Conservation (phyloP, 1,140 invertebrate genomes). For the Diorhabda elongata region DNA sequence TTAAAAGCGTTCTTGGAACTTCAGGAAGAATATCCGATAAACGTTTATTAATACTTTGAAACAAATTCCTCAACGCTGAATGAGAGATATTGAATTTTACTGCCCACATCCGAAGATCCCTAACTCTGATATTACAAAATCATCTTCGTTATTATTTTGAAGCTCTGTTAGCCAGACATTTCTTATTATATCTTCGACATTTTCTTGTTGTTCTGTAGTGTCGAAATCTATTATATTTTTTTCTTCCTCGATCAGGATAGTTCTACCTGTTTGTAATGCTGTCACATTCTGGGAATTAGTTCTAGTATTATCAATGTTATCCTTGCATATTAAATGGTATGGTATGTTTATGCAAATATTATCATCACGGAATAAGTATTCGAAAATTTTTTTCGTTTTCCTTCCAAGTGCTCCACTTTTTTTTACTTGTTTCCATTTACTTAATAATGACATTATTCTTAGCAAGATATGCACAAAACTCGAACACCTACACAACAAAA, state of each 20-base stretch:
- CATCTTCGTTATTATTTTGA: too few species aligned
- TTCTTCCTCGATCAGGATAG: background rate
- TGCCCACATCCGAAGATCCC: constrained; percentile 18
- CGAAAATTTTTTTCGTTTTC: too few species aligned
- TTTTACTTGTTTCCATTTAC: too few species aligned
- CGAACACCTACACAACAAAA: too few species aligned
- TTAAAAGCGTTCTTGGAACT: constrained; percentile 26
- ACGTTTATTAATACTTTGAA: constrained; percentile 20
- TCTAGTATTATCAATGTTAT: background rate
- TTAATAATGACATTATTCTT: too few species aligned
- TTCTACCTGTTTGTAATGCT: background rate
- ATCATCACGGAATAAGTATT: too few species aligned
- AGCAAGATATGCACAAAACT: too few species aligned
- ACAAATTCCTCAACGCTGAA: constrained; percentile 18
- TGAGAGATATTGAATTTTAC: constrained; percentile 21
- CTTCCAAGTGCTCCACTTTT: too few species aligned
- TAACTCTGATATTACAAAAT: background rate
- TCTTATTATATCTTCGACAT: too few species aligned
- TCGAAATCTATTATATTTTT: background rate
- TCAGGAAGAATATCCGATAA: constrained; percentile 20
- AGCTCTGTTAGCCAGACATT: too few species aligned
- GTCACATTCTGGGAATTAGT: background rate
- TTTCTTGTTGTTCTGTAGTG: background rate
- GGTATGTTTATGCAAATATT: too few species aligned
- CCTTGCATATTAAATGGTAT: too few species aligned